These are phyloP conservation scores for Mormoops blainvillei DNA, from an alignment of 2,113 vertebrate species.

Conservation along the genomic window DNA sequence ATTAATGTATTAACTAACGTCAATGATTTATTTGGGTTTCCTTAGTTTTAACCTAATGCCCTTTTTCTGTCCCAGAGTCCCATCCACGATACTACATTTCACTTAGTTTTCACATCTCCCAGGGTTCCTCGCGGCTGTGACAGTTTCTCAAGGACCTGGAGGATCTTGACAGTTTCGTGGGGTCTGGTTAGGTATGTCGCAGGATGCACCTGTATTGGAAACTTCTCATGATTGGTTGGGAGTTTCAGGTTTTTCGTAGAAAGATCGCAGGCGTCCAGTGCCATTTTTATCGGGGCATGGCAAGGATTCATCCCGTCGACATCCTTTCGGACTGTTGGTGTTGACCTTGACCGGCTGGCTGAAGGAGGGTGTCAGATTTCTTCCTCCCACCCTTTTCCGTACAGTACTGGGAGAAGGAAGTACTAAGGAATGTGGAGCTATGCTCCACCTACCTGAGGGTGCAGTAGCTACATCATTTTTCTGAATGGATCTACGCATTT, in stretches of 20 bases:
- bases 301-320: neutral
- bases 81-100: neutral
- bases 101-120: neutral
- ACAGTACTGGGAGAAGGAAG: neutral
- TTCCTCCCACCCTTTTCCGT: neutral
- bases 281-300: neutral
- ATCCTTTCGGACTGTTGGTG: neutral
- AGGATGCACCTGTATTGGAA: too few species aligned
- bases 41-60: neutral
- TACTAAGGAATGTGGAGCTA: too few species aligned
- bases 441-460: neutral
- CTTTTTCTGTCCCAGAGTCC: neutral
- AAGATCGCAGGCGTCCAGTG: neutral
- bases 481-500: neutral
- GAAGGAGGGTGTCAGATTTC: neutral
- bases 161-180: neutral
- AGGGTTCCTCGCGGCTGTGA: neutral
- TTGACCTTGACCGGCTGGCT: neutral
- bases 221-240: neutral
- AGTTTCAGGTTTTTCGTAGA: neutral
- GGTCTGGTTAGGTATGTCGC: neutral
- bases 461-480: neutral
- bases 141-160: neutral
- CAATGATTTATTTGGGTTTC: neutral
- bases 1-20: neutral